Evolutionary conservation across 2,888 invertebrate species (phyloP), one percentile per base, ranked within the genome.

Genomic region (Agriotes lineatus): DNA sequence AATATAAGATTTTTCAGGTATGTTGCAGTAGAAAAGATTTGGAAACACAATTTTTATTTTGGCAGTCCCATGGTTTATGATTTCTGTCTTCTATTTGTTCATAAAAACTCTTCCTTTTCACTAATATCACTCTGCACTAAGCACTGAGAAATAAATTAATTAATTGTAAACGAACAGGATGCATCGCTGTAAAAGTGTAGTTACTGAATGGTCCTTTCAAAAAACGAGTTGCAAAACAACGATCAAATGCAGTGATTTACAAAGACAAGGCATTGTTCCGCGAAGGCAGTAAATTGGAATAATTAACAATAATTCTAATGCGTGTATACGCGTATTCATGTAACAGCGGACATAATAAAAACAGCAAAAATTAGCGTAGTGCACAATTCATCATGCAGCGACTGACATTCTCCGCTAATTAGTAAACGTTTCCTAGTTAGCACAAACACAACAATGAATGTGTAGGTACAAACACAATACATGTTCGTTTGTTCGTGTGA

Each of bases 321-420:
- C 39, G 30, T 42, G 58, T 58, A 44, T 42, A 58, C 30, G 58
- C 45, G 25, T 35, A 48, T 60, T 14, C 45, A 19, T 37, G 37
- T 45, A 60, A 48, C 25, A 45, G 35, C 45, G 48, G 48, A 48
- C 45, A 22, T 48, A 33, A 48, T 58, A 58, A 60, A 59, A 48
- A 22, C 60, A 48, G 33, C 45, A 60, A 60, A 60, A 60, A 60
- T 48, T 60, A 60, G 19, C 39, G 42, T 52, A 58, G 39, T 22
- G 39, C 18, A 16, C 39, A 66, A 66, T 60, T 59, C 56, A 67
- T 67, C 61, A 67, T 61, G 50, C 57, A 63, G 58, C 9, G 52
- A 65, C 57, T 58, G 65, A 48, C 57, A 61, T 57, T 68, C 59
- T 68, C 61, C 16, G 44, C 67, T 62, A 67, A 67, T 67, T 67